A percentile compares a stretch with the other conserved stretches of the same genome.
These are phyloP conservation scores for Parnassius orleans DNA, from an alignment of 2,888 invertebrate species.

Conservation along the genomic window DNA sequence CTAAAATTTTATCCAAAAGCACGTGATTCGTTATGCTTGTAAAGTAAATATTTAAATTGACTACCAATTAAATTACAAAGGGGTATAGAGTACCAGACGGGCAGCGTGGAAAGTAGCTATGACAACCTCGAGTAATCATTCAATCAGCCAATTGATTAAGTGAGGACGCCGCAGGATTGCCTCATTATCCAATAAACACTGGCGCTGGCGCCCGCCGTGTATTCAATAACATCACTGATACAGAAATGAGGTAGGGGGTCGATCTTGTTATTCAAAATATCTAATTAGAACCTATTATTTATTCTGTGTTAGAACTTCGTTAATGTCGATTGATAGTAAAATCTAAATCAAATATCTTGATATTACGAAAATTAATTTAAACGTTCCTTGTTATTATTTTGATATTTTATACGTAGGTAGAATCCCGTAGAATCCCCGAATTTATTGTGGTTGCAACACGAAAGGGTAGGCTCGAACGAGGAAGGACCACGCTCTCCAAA, in stretches of 20 bases:
- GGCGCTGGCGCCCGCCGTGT: conserved; percentile 48
- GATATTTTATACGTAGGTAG: too few relatives aligned
- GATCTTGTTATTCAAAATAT: conserved; percentile 13
- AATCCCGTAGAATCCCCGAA: too few relatives aligned
- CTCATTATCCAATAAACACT: conserved; percentile 69
- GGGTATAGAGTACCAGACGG: conserved; percentile 3
- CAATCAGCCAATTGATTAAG: conserved; percentile 61
- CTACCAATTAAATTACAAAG: not conserved
- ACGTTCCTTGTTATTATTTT: too few relatives aligned
- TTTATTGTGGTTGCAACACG: too few relatives aligned
- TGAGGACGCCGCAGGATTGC: conserved; percentile 56
- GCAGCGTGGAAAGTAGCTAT: conserved; percentile 43
- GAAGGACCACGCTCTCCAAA: too few relatives aligned
- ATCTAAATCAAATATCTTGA: conserved; percentile 4
- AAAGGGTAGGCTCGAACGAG: too few relatives aligned
- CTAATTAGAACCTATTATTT: too few relatives aligned
- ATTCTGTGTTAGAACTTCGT: conserved; percentile 17
- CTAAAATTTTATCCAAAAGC: too few relatives aligned
- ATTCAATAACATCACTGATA: conserved; percentile 41
- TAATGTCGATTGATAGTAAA: too few relatives aligned
- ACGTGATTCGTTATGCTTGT: too few relatives aligned
- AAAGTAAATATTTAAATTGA: conserved; percentile 3
- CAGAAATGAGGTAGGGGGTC: conserved; percentile 8
- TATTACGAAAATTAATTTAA: not conserved
- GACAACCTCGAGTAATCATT: conserved; percentile 55